Evolutionary conservation across 2,797 vertebrate species (phyloP).

Genomic region (Jordanella pulchra): DNA sequence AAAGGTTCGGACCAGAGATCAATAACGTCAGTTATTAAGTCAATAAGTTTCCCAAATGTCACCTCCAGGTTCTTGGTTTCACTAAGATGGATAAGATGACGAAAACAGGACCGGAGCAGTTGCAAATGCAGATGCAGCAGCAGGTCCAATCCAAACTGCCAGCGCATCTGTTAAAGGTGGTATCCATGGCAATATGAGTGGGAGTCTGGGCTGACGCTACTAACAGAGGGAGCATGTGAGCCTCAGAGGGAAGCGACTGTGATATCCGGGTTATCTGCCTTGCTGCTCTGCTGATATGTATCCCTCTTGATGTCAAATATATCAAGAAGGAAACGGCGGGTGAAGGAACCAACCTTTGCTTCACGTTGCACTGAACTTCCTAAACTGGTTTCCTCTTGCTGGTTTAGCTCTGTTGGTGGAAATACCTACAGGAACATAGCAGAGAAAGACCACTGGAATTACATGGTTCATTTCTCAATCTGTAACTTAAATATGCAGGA

Average conservation of each 20-base stretch:
- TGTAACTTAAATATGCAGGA: too few relatives aligned
- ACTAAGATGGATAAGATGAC: conserved; percentile 18
- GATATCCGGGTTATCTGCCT: conserved; percentile 1
- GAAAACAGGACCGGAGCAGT: background rate
- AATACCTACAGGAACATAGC: background rate
- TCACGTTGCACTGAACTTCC: background rate
- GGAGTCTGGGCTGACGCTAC: conserved; percentile 26
- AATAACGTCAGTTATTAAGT: background rate
- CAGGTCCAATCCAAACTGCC: conserved; percentile 18
- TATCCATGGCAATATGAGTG: conserved; percentile 18
- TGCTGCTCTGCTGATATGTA: background rate
- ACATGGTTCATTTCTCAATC: background rate
- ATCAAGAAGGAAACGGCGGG: too few relatives aligned
- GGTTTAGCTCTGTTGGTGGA: background rate
- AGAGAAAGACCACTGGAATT: background rate
- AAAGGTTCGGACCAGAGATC: background rate
- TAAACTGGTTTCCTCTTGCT: background rate
- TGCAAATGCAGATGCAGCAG: conserved; percentile 44
- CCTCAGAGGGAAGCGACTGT: background rate
- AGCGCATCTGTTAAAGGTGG: conserved; percentile 21
- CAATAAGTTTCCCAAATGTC: background rate
- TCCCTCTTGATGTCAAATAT: too few relatives aligned
- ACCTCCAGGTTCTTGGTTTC: conserved; percentile 63
- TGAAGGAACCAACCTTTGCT: background rate
- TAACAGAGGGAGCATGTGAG: conserved; percentile 28